Evolutionary conservation across 1,140 invertebrate genomes (phyloP).

Genomic region (Adoxophyes honmai): DNA sequence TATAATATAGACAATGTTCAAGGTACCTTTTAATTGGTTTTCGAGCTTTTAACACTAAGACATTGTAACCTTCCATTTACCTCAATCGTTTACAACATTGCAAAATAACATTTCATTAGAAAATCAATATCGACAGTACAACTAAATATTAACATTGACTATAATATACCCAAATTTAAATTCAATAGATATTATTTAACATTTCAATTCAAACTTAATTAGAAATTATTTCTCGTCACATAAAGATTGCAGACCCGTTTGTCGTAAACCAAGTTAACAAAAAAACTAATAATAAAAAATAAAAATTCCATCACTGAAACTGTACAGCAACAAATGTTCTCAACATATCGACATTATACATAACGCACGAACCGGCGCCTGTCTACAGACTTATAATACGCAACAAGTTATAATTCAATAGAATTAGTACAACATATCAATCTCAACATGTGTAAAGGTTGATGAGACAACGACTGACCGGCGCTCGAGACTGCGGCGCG

Average conservation of each 20-base stretch:
- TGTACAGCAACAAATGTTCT: constrained; percentile 57
- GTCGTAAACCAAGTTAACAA: constrained; percentile 69
- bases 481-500: constrained; percentile 27
- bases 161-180: constrained; percentile 69
- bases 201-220: constrained; percentile 65
- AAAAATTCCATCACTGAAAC: constrained; percentile 57
- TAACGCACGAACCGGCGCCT: constrained; percentile 36
- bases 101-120: constrained; percentile 68
- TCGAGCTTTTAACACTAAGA: constrained; percentile 73
- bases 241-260: constrained; percentile 72
- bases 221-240: constrained; percentile 50
- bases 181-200: constrained; percentile 56
- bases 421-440: constrained; percentile 76
- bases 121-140: constrained; percentile 52
- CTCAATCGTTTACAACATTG: constrained; percentile 66
- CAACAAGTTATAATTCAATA: constrained; percentile 77
- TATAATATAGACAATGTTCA: constrained; percentile 78
- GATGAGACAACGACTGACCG: constrained; percentile 62
- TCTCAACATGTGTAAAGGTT: constrained; percentile 76
- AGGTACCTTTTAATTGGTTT: constrained; percentile 76
- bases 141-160: constrained; percentile 71
- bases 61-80: constrained; percentile 65
- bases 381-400: constrained; percentile 67
- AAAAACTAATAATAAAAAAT: constrained; percentile 62
- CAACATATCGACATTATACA: constrained; percentile 39